Conservation (phyloP, 2,888 invertebrate species). For the Pilophorus perplexus region DNA sequence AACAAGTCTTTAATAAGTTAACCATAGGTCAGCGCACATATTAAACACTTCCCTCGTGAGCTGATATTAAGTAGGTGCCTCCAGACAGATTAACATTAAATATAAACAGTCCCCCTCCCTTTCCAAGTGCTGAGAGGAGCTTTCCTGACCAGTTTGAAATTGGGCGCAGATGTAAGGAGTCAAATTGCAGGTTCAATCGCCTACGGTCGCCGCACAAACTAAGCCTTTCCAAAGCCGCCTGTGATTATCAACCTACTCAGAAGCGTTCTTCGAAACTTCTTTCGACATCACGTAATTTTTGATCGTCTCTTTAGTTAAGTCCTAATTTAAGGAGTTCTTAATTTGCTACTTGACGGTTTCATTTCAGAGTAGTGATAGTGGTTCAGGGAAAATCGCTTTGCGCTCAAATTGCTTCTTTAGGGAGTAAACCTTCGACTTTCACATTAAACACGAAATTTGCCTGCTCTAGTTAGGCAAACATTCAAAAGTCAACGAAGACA, state of each 20-base stretch:
- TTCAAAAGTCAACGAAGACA: too few species aligned
- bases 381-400: too few species aligned
- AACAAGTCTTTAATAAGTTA: conserved; percentile 39
- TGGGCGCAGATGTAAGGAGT: conserved; percentile 1
- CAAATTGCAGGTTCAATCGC: conserved; percentile 18
- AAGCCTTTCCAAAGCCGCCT: conserved; percentile 5
- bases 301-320: conserved; percentile 8
- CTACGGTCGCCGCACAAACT: not conserved
- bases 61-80: conserved; percentile 32
- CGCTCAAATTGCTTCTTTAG: too few species aligned
- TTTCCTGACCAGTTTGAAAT: not conserved
- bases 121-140: not conserved
- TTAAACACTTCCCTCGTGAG: conserved; percentile 26
- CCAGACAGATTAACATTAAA: conserved; percentile 28
- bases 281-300: not conserved
- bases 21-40: conserved; percentile 33
- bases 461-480: too few species aligned
- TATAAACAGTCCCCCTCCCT: conserved; percentile 17
- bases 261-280: not conserved
- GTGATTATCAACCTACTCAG: conserved; percentile 6
- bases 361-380: not conserved
- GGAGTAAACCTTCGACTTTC: too few species aligned
- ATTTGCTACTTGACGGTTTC: too few species aligned
- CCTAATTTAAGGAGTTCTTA: not conserved
- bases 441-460: too few species aligned